These are phyloP conservation scores for Heterodera filipjevi DNA, from an alignment of 2,888 invertebrate species.

Conservation along the genomic window DNA sequence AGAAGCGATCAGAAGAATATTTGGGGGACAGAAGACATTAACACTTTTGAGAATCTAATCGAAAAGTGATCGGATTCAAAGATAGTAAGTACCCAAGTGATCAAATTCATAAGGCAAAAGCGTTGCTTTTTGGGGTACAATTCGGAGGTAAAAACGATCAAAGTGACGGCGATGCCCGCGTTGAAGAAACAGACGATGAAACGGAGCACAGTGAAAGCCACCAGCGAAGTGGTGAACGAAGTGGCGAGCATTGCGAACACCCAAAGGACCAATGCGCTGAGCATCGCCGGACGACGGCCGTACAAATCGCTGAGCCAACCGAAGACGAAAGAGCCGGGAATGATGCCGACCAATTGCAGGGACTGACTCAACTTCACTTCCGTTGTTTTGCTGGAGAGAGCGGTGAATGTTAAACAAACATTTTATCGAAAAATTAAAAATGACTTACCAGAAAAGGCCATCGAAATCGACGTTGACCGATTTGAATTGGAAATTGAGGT, in stretches of 20 bases:
- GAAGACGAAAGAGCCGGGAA: slow-evolving; percentile 52
- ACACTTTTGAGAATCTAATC: background rate
- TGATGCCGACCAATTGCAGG: slow-evolving; percentile 58
- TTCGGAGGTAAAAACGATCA: slow-evolving; percentile 48
- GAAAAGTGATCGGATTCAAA: background rate
- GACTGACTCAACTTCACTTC: slow-evolving; percentile 57
- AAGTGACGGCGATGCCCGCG: slow-evolving; percentile 51
- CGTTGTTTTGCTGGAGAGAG: slow-evolving; percentile 43
- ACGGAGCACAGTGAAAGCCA: slow-evolving; percentile 53
- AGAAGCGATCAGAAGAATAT: slow-evolving; percentile 4
- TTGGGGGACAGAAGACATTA: background rate
- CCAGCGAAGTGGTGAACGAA: slow-evolving; percentile 43
- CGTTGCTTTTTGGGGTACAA: slow-evolving; percentile 58
- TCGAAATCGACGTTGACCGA: slow-evolving; percentile 30
- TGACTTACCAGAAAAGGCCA: background rate
- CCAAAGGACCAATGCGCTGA: slow-evolving; percentile 47
- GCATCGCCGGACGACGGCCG: slow-evolving; percentile 47
- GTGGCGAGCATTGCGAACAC: slow-evolving; percentile 43
- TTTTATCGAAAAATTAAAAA: too few species aligned
- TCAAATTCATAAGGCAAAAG: slow-evolving; percentile 55
- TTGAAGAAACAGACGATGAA: slow-evolving; percentile 55
- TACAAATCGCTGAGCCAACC: slow-evolving; percentile 50
- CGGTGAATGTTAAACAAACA: too few species aligned
- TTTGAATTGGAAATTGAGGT: slow-evolving; percentile 26
- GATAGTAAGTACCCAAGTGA: slow-evolving; percentile 39